These are phyloP conservation scores for Sorex araneus DNA, from an alignment of 2,113 vertebrate species.

Conservation along the genomic window DNA sequence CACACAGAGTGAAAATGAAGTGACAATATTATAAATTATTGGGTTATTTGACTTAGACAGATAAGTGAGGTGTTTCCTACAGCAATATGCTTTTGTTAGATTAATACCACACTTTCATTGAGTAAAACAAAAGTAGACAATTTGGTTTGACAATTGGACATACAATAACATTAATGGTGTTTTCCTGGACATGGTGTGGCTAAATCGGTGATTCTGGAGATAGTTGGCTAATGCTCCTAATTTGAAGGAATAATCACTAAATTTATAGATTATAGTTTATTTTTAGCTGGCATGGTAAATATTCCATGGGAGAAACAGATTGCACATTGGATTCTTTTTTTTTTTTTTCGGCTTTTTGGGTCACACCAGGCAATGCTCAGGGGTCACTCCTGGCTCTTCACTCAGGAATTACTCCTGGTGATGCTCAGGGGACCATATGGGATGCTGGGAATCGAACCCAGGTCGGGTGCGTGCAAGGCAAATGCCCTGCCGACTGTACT, in stretches of 20 bases:
- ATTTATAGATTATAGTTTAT: neutral
- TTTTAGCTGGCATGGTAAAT: slow-evolving; percentile 36
- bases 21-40: neutral
- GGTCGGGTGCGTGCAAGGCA: no score
- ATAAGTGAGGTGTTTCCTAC: neutral
- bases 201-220: neutral
- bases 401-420: no score
- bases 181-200: neutral
- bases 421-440: no score
- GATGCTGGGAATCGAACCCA: no score
- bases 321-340: slow-evolving; percentile 1
- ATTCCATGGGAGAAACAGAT: neutral
- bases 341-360: no score
- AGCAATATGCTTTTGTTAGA: neutral
- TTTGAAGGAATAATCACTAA: slow-evolving; percentile 1
- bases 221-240: neutral
- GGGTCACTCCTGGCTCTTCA: no score
- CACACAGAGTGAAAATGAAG: neutral
- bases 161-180: neutral
- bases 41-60: neutral
- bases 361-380: no score
- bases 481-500: no score
- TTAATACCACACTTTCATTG: neutral
- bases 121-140: neutral
- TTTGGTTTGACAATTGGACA: neutral